Conservation (phyloP, 2,113 vertebrate species). For the Mesocricetus auratus region DNA sequence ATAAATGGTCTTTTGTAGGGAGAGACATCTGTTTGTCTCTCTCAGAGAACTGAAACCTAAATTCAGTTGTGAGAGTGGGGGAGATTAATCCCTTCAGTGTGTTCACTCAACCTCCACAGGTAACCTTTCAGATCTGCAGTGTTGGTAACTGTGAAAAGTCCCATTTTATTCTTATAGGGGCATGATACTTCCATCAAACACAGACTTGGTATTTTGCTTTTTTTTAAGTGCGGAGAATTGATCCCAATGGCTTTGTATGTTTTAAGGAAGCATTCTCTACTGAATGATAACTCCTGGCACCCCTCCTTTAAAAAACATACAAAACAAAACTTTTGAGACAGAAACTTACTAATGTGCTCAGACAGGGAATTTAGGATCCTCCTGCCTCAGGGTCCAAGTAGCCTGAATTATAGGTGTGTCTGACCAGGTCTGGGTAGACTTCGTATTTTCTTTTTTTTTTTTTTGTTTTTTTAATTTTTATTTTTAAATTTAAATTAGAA, state of each 20-base stretch:
- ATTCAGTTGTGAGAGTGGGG: too few species aligned
- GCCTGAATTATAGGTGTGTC: neutral
- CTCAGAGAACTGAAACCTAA: too few species aligned
- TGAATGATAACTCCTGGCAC: neutral
- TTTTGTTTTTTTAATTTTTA: too few species aligned
- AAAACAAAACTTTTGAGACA: neutral
- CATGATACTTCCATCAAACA: neutral
- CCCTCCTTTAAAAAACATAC: neutral
- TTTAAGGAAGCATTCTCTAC: neutral
- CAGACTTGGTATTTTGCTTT: neutral
- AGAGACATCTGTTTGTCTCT: too few species aligned
- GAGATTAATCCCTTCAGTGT: too few species aligned
- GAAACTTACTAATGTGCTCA: neutral
- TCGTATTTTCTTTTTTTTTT: neutral
- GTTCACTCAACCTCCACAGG: slow-evolving; percentile 6
- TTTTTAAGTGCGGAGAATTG: neutral
- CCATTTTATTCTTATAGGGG: neutral
- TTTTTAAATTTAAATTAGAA: too few species aligned
- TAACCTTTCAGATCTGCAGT: neutral
- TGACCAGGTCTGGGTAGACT: too few species aligned
- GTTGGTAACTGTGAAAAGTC: neutral
- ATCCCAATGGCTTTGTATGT: neutral
- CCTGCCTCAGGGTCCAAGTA: neutral
- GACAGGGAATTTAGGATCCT: too few species aligned
- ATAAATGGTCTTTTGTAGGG: too few species aligned